Evolutionary conservation across 1,140 invertebrate species (phyloP), one percentile per base, ranked within the genome.

Genomic region (Achatina immaculata): DNA sequence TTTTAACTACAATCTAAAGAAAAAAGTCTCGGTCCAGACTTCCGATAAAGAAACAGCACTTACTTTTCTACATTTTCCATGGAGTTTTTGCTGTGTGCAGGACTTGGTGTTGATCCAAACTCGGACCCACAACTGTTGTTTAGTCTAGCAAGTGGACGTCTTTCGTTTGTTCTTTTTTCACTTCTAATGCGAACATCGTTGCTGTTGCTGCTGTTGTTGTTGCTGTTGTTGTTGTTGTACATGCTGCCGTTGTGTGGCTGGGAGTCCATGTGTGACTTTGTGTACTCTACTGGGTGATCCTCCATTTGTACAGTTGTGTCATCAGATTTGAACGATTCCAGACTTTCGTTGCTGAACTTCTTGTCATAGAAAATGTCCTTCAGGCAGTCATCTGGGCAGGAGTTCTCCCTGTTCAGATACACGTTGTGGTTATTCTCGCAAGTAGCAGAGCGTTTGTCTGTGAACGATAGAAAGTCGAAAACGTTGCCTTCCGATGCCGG

Each of bases 331-430:
- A 43, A 43, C 9, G 71, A 73, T 16, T 73, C 40, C 31, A 73
- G 28, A 34, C 71, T 73, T n/a, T 73, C 71, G 21, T 34, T 73
- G 45, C 71, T 73, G 34, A 73, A 73, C 2, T 2, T 43, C 43
- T 73, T 73, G 71, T 19, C 28, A 21, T 31, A 24, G 14, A 21
- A 72, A 36, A 9, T 21, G 34, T 72, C 40, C 28, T 72, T 72
- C 42, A 72, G 14, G 11, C 14, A 19, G 69, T 72, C 69, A 1
- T 43, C 42, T 36, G 16, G 9, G n/a, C 24, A 6, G 6, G 11
- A 36, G 36, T 40, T 68, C 3, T 68, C 6, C 2, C 21, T 19
- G n/a, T 68, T 11, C 31, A 40, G n/a, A 34, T 36, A 69, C 31
- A 69, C 28, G 36, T 69, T 69, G 68, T 69, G 36, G 31, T 36